Evolutionary conservation across 2,888 invertebrate species (phyloP), one percentile per base, ranked within the genome.

Genomic region (Erpobdella octoculata): DNA sequence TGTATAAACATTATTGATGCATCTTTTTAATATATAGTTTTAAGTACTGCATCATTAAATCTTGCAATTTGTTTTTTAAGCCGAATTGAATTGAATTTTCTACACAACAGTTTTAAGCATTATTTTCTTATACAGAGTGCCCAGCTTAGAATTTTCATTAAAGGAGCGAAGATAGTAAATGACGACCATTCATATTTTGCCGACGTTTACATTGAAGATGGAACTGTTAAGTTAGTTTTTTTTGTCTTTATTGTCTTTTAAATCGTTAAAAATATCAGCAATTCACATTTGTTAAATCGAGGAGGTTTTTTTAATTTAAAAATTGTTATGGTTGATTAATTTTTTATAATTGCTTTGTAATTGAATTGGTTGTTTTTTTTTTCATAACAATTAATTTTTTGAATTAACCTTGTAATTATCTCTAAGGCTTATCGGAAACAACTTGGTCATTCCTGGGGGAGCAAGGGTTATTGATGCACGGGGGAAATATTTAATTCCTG

Each of bases 141-240:
- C 31, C 68, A 73, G 62, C 38, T 58, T 4, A 37, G 73, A 8
- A 36, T 96, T 77, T 88, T 97, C 76, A 93, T 98, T 79, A 94
- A 93, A 85, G 92, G 93, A 85, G 98, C 97, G 2, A 89, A 90
- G 81, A 88, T 97, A 75, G 93, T 98, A 76, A 98, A 98, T 85
- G 94, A 93, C 79, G 94, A 97, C 84, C 86, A 85, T 73, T 90
- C 91, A 81, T 87, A 89, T 77, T 91, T 92, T 80, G 90, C 90
- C 67, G 97, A 98, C 83, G 89, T 98, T 73, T 95, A 94, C 85
- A 89, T 98, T 81, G 95, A 96, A 85, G 95, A 97, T 86, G 96
- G 97, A 36, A 86, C 91, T 79, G 95, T 98, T 84, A 95, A 93
- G 93, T 93, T 83, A 87, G 89, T 35, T 15, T 18, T 25, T 28